Evolutionary conservation across 2,888 invertebrate genomes (phyloP), one percentile per base, ranked within the genome.

Genomic region (Oligia strigilis): DNA sequence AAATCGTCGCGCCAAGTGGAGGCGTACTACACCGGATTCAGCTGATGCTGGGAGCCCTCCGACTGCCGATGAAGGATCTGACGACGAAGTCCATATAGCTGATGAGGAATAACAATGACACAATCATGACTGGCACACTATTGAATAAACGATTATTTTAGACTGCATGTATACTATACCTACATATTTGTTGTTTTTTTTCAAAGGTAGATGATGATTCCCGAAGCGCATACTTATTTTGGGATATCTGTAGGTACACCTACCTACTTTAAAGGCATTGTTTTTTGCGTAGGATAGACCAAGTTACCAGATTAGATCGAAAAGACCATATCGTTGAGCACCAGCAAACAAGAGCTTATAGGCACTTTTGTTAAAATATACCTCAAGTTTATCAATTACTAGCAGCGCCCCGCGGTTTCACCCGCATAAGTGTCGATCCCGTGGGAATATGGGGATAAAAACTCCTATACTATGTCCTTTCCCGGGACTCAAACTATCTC

Each of bases 1-100:
- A 95, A 98, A 98, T 93, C 97, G 98, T 3, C 97, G 98, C 64
- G 98, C 98, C 19, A 98, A 98, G 95, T 98, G 98, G 98, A 97
- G 98, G 23, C 96, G 98, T 52, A 94, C 95, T 0, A 96, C 94
- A 74, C 97, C 95, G 43, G 95, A 93, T 90, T 94, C 94, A 78
- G 97, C 93, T 80, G 97, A 96, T 80, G 94, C 96, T 0, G 97
- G 97, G 43, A 95, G 95, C 86, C 95, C 94, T 82, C 92, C 92
- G 89, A 95, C 93, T 88, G 95, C 87, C 72, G 96, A 95, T 62
- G 95, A 96, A 55, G 93, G 91, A 87, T 97, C 91, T 89, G 96
- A 96, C 69, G 94, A 94, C 36, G 96, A 96, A 2, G 93, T 94
- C 2, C 93, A 93, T 52, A 93, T 95, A 80, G 91, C 94, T 69